Evolutionary conservation across 2,888 invertebrate species (phyloP).

Genomic region (Acrocera orbiculus): DNA sequence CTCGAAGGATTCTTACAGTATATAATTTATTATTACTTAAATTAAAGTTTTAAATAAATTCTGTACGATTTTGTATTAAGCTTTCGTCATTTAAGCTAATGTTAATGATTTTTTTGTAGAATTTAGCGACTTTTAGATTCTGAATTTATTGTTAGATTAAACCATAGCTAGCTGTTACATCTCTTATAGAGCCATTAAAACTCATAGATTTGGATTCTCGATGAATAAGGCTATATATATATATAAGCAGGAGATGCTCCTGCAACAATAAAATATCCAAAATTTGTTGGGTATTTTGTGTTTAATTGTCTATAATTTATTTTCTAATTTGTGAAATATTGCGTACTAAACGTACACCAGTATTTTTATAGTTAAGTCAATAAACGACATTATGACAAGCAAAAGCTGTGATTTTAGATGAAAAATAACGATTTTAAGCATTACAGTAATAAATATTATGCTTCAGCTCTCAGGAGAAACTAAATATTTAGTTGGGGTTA

Average conservation of each 20-base stretch:
- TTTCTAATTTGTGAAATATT: no score
- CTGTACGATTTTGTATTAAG: slow-evolving; percentile 45
- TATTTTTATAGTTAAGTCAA: no score
- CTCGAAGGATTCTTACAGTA: slow-evolving; percentile 45
- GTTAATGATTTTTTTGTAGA: slow-evolving; percentile 40
- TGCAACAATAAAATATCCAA: slow-evolving; percentile 68
- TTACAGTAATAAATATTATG: no score
- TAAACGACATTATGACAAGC: no score
- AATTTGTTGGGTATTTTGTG: no score
- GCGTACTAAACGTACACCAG: no score
- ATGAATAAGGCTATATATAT: slow-evolving; percentile 36
- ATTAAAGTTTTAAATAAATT: slow-evolving; percentile 39
- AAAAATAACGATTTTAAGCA: no score
- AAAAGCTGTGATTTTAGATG: no score
- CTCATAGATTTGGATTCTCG: slow-evolving; percentile 53
- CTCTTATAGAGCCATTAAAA: slow-evolving; percentile 53
- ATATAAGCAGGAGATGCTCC: slow-evolving; percentile 65
- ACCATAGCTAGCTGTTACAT: slow-evolving; percentile 61
- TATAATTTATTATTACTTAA: slow-evolving; percentile 20
- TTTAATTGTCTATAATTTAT: no score
- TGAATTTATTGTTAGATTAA: slow-evolving; percentile 70
- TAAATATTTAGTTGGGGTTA: no score
- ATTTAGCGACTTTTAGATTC: slow-evolving; percentile 42
- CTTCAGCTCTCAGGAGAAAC: no score
- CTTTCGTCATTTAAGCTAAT: slow-evolving; percentile 41